A percentile compares a stretch with the other conserved stretches of the same genome.
These are phyloP conservation scores for Plotosus lineatus DNA, from an alignment of 2,113 vertebrate species.

Conservation along the genomic window DNA sequence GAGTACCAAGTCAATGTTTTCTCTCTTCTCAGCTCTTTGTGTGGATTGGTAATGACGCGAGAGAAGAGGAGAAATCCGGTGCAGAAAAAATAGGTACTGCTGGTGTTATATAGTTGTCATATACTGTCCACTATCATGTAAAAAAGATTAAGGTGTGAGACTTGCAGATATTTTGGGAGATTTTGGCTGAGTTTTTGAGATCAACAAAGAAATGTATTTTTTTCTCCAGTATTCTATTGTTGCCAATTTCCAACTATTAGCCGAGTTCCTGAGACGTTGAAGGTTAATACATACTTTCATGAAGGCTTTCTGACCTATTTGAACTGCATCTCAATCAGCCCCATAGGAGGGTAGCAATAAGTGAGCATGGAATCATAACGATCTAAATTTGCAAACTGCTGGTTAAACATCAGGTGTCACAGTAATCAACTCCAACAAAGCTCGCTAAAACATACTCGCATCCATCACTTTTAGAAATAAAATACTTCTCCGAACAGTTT, in stretches of 20 bases:
- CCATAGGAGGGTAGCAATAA: not conserved
- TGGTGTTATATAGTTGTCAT: not conserved
- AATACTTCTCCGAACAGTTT: not conserved
- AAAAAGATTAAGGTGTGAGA: not conserved
- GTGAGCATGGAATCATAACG: not conserved
- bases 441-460: not conserved
- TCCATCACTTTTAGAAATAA: not conserved
- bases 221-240: not conserved
- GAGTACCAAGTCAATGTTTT: not conserved
- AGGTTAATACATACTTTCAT: not conserved
- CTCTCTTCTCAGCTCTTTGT: conserved; percentile 61
- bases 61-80: conserved; percentile 64
- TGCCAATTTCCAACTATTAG: not conserved
- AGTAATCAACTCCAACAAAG: too few species aligned
- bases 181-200: not conserved
- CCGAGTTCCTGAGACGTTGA: not conserved
- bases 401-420: not conserved
- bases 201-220: not conserved
- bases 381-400: not conserved
- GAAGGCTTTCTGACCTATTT: not conserved
- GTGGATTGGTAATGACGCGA: conserved; percentile 74
- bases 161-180: not conserved
- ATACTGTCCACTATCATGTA: not conserved
- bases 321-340: not conserved
- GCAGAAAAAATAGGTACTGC: conserved; percentile 64